These are phyloP conservation scores for Acanthiza pusilla DNA, from an alignment of 2,797 vertebrate genomes.

Conservation along the genomic window DNA sequence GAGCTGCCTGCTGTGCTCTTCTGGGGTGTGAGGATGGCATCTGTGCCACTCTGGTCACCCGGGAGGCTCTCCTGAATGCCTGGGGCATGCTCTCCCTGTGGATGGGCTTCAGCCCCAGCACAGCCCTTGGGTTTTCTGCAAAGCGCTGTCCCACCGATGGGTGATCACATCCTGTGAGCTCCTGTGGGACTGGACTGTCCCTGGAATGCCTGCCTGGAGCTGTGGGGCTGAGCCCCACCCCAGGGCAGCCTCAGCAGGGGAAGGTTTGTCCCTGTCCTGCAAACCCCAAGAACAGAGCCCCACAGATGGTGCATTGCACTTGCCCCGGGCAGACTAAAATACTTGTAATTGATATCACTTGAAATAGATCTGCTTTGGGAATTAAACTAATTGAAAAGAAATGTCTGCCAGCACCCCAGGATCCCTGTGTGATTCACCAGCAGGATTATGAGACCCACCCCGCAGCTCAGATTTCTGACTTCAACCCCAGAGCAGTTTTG, in stretches of 20 bases:
- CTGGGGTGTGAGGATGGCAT: too few relatives aligned
- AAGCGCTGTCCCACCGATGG: not conserved
- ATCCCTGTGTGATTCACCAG: not conserved
- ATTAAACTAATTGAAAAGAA: not conserved
- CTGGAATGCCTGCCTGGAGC: rapidly evolving
- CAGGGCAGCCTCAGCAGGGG: not conserved
- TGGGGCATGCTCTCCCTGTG: rapidly evolving
- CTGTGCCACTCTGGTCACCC: rapidly evolving
- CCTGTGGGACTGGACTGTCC: rapidly evolving
- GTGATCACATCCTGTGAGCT: not conserved
- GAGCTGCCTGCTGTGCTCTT: not conserved
- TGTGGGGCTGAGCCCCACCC: not conserved
- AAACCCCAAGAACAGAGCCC: not conserved
- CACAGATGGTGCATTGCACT: not conserved
- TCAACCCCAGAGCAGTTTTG: not conserved
- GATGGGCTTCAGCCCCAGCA: not conserved
- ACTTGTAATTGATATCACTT: not conserved
- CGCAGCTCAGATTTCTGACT: not conserved
- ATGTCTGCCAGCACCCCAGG: not conserved
- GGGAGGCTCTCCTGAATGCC: not conserved
- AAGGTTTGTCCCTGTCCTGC: not conserved
- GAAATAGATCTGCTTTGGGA: not conserved
- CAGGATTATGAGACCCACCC: not conserved
- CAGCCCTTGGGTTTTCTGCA: not conserved
- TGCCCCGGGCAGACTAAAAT: rapidly evolving